Evolutionary conservation across 2,888 invertebrate species (phyloP), one percentile per base, ranked within the genome.

Genomic region (Penaeus monodon): DNA sequence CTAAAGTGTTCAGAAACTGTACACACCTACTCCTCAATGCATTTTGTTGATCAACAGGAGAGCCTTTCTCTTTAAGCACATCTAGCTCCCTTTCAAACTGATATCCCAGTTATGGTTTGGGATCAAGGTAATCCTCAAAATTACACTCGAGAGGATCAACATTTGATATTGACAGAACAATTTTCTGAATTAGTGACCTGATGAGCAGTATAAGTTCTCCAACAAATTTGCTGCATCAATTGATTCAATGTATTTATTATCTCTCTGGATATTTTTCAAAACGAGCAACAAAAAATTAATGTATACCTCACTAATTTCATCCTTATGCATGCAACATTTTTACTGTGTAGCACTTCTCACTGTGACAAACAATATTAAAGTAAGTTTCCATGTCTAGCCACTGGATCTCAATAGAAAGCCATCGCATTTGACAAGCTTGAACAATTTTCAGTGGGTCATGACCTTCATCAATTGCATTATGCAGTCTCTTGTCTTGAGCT

Each of bases 291-390:
- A 38, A 6, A 3, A 38, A 38, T 38, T 38, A 2, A 3, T 38
- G 6, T 38, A 38, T 38, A 38, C 70, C 64, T 66, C 33, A 57
- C 65, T 76, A 24, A 27, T 70, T 81, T 78, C 81, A 81, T 86
- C 81, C 65, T 27, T 63, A 33, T 81, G 77, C 81, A 86, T 86
- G 22, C 44, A 81, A 38, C 20, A 82, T 10, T 76, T 86, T 81
- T 38, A 81, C 33, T 33, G 66, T 66, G 66, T 81, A 86, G n/a
- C 85, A 85, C 73, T 70, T 85, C 29, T 85, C 85, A 73, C 49
- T n/a, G 33, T 63, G 57, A 44, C 29, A 49, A 73, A 64, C 29
- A n/a, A 85, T 38, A 49, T 70, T 33, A 85, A 81, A 85, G 81
- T 81, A 63, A 63, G 64, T 64, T 63, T 80, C 74, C 70, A 85